These are phyloP conservation scores for Nineta flava DNA, from an alignment of 2,888 invertebrate species.

Conservation along the genomic window DNA sequence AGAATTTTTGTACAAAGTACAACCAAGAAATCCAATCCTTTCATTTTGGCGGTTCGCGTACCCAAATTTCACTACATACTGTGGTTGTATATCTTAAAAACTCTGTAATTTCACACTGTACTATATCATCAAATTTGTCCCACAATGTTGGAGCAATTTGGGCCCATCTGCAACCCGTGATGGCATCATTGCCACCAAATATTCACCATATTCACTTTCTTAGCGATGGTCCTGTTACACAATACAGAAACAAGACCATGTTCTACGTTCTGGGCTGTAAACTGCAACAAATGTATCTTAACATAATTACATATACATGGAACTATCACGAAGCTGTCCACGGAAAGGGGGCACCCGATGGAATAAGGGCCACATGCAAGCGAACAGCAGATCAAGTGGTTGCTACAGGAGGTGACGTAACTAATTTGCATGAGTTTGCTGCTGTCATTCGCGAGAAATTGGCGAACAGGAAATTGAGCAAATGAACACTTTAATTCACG, in stretches of 20 bases:
- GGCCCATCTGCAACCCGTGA: conserved; percentile 17
- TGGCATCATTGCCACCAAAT: conserved; percentile 12
- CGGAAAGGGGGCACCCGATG: conserved; percentile 21
- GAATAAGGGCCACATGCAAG: too few relatives aligned
- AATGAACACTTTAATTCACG: conserved; percentile 12
- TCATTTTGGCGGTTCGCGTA: conserved; percentile 11
- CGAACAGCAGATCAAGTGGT: too few relatives aligned
- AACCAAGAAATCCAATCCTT: conserved; percentile 10
- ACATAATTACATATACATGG: conserved; percentile 15
- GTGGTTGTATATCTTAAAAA: conserved; percentile 11
- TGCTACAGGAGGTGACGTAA: conserved; percentile 17
- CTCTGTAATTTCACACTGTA: conserved; percentile 14
- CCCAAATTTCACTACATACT: conserved; percentile 11
- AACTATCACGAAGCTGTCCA: conserved; percentile 20
- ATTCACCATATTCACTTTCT: conserved; percentile 19
- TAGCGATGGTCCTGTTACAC: conserved; percentile 20
- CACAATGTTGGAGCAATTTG: conserved; percentile 17
- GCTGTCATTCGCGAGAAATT: conserved; percentile 10
- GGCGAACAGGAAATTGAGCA: conserved; percentile 14
- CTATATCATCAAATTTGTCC: conserved; percentile 18
- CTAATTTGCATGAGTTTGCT: conserved; percentile 13
- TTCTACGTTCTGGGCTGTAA: conserved; percentile 19
- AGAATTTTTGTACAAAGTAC: conserved; percentile 8
- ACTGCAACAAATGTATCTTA: conserved; percentile 11
- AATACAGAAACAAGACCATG: conserved; percentile 13